These are phyloP conservation scores for Uromys caudimaculatus DNA, from an alignment of 2,797 vertebrate genomes.

Conservation along the genomic window DNA sequence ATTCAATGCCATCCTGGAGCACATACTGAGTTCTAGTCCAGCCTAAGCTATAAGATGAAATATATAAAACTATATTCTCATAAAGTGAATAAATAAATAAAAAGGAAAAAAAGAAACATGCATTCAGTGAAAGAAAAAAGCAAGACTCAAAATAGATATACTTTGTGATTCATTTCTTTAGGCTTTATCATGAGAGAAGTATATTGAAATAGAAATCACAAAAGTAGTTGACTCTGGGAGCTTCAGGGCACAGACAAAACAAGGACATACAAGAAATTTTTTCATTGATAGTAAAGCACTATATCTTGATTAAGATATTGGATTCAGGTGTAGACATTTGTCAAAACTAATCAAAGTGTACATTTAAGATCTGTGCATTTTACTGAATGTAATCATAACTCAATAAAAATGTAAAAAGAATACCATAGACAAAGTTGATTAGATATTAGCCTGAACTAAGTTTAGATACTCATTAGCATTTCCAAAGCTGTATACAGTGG, in stretches of 20 bases:
- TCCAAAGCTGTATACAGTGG: slow-evolving; percentile 8
- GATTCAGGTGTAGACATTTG: slow-evolving; percentile 54
- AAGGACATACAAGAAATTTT: not conserved
- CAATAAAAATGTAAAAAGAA: slow-evolving; percentile 38
- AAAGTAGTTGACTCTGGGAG: not conserved
- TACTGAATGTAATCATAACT: slow-evolving; percentile 54
- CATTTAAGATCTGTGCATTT: slow-evolving; percentile 42
- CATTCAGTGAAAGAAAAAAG: not conserved
- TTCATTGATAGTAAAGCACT: not conserved
- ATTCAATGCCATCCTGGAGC: not conserved
- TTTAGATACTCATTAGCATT: slow-evolving; percentile 69
- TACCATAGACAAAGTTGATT: slow-evolving; percentile 40
- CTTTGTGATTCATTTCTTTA: not conserved
- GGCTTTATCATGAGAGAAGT: not conserved
- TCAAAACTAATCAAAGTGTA: slow-evolving; percentile 64
- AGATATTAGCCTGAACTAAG: slow-evolving; percentile 63
- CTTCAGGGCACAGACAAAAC: not conserved
- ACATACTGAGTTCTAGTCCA: not conserved
- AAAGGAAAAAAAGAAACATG: not conserved
- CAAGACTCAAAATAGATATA: not conserved
- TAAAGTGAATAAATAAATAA: not conserved
- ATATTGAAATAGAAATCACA: not conserved
- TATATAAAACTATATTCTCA: not conserved
- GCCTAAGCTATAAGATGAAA: not conserved
- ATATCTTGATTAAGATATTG: slow-evolving; percentile 34